A percentile compares a stretch with the other conserved stretches of the same genome.
Evolutionary conservation across 35 echinoderm and acorn worm species (phyloP).

Genomic region (Amphiura filiformis): DNA sequence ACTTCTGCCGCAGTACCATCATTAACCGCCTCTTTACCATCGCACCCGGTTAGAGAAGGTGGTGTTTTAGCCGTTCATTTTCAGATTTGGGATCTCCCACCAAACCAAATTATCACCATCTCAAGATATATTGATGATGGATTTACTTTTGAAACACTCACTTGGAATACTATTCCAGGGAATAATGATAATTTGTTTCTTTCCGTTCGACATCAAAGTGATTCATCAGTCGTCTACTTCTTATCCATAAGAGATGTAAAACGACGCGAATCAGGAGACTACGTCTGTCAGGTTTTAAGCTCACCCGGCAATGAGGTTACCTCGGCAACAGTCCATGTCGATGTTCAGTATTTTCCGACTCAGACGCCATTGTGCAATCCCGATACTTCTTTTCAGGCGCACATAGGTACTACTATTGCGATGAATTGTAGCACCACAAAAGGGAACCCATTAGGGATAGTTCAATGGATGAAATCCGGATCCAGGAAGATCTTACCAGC

Average conservation of each 20-base stretch:
- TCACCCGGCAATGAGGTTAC: neutral
- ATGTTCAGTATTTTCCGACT: neutral
- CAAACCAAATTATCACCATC: too few relatives aligned
- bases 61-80: too few relatives aligned
- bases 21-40: too few relatives aligned
- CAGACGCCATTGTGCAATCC: neutral
- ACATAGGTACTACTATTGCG: neutral
- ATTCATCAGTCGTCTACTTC: neutral
- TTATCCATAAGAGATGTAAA: neutral
- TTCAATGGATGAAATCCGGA: neutral
- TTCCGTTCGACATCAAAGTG: neutral
- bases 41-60: too few relatives aligned
- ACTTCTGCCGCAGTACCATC: too few relatives aligned
- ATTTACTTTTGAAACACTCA: too few relatives aligned
- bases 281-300: neutral
- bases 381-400: neutral
- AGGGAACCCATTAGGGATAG: neutral
- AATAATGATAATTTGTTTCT: neutral
- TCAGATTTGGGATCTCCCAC: too few relatives aligned
- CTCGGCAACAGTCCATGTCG: neutral
- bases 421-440: neutral
- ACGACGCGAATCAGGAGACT: neutral
- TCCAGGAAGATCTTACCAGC: neutral
- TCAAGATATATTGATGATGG: too few relatives aligned
- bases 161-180: too few relatives aligned